Evolutionary conservation across 2,113 vertebrate genomes (phyloP).

Genomic region (Cygnus atratus): DNA sequence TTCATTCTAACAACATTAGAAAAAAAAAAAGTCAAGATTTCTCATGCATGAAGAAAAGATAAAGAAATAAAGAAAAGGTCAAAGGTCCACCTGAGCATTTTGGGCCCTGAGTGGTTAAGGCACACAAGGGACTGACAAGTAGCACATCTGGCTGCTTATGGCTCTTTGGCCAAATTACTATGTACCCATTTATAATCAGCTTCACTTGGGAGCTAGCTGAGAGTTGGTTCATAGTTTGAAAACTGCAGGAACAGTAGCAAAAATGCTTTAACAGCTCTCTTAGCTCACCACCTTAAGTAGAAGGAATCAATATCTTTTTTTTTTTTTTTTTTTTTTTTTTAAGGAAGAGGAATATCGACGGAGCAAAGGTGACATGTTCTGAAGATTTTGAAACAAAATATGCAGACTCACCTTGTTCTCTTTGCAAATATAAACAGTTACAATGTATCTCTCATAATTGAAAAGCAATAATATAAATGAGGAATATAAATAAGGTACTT

Average conservation of each 20-base stretch:
- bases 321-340: background rate
- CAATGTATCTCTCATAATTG: background rate
- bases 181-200: background rate
- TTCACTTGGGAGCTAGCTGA: background rate
- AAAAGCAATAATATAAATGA: background rate
- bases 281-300: background rate
- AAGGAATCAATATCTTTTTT: slow-evolving; percentile 3
- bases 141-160: background rate
- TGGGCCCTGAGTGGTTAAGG: background rate
- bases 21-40: background rate
- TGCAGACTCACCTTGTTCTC: background rate
- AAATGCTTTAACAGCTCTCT: slow-evolving; percentile 1
- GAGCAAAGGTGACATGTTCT: background rate
- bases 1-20: background rate
- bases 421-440: background rate
- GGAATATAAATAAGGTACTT: background rate
- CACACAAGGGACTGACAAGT: background rate
- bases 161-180: background rate
- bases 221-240: background rate
- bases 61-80: slow-evolving; percentile 37
- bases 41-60: background rate
- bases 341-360: background rate
- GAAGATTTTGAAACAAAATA: background rate
- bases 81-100: slow-evolving; percentile 22
- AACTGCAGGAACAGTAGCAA: background rate